Percentiles rank a stretch among this genome's conserved stretches.
phyloP scores from a whole-genome alignment of 23 tunicate genomes.

The Botrylloides violaceus region DNA sequence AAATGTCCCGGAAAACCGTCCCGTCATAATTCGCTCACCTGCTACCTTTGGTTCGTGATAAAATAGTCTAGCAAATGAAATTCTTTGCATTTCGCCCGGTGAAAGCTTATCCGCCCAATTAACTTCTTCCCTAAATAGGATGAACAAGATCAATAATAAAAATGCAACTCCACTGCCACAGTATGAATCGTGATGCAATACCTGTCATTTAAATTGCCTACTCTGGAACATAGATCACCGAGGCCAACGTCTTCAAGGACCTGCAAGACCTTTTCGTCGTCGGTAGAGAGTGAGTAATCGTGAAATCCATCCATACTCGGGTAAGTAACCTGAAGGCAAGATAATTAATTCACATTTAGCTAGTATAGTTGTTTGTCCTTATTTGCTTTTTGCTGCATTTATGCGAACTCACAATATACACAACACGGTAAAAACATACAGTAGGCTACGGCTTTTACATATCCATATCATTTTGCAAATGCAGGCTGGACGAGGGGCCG shows the following conservation, averaged over 20 bases:
- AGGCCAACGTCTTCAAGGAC: constrained; percentile 60
- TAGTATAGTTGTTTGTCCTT: too few relatives aligned
- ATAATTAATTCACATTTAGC: background rate
- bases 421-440: too few relatives aligned
- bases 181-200: constrained; percentile 9
- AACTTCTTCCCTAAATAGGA: constrained; percentile 16
- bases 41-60: constrained; percentile 79
- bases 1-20: too few relatives aligned
- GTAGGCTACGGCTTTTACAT: too few relatives aligned
- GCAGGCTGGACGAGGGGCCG: too few relatives aligned
- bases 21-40: too few relatives aligned
- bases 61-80: constrained; percentile 74
- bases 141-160: too few relatives aligned
- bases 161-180: background rate
- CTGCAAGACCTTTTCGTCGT: constrained; percentile 17
- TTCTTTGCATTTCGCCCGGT: constrained; percentile 80
- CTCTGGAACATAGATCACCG: constrained; percentile 29
- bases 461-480: too few relatives aligned
- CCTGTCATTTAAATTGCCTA: constrained; percentile 39
- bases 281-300: constrained; percentile 18
- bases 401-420: too few relatives aligned
- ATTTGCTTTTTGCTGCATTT: too few relatives aligned
- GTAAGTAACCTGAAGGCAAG: background rate
- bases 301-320: constrained; percentile 23
- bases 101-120: constrained; percentile 85